Evolutionary conservation across 1,140 invertebrate genomes (phyloP), one percentile per base, ranked within the genome.

Genomic region (Zaprionus taronus): DNA sequence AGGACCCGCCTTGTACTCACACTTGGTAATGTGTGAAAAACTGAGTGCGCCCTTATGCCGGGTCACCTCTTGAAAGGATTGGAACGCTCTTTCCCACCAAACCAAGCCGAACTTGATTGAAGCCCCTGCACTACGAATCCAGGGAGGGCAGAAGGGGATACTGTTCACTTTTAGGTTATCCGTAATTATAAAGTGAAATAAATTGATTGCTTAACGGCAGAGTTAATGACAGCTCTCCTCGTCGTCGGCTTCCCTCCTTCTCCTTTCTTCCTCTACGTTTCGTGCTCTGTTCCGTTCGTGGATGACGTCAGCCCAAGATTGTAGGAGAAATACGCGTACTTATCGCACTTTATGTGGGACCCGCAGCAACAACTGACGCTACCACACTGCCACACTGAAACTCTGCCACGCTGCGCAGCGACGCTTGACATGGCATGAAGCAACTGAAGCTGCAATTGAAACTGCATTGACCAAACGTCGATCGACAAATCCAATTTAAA

Each of bases 401-500:
- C 41, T n/a, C 41, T 7, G 41, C 15, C 15, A n/a, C 41, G 14
- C 36, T 15, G 36, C 41, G 2, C 28, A 20, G 20, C 17, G 22
- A 7, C 24, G 28, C 36, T 41, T 38, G 49, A 34, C 66, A 74
- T 60, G 58, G 38, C 65, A 22, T 64, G 53, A 71, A 64, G 55
- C 24, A 49, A 20, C 38, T 70, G 31, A 70, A 70, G 53, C 28
- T 58, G 41, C 53, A 65, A 72, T 65, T 66, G 31, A 31, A 72
- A 72, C 65, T 51, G 73, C 51, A 83, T 47, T 49, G 22, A 14
- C 5, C 38, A 24, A 81, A 75, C 31, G 28, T 22, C 55, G 77
- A 83, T 83, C 81, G 81, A 80, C 67, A 84, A 83, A 84, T 89
- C 85, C 81, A 87, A 89, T 89, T 87, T 89, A 83, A 86, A 86